phyloP scores from a whole-genome alignment of 1,140 invertebrate species.

The Hycleus phaleratus region DNA sequence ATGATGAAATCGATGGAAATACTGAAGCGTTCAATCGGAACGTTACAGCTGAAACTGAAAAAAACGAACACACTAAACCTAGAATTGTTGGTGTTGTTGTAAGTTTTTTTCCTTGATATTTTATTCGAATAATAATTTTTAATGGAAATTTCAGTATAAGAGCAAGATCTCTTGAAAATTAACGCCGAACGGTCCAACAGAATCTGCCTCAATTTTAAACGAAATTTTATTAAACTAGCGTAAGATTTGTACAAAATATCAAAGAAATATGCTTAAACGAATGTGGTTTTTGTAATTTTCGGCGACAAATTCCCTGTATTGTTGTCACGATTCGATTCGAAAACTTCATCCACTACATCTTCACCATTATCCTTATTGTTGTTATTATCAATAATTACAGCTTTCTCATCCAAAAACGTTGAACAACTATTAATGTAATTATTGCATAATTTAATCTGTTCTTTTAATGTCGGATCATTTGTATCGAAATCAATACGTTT shows the following conservation, averaged over 20 bases:
- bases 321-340: too few species aligned
- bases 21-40: not conserved
- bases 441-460: conserved; percentile 19
- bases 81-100: conserved; percentile 27
- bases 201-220: too few species aligned
- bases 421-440: conserved; percentile 27
- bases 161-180: too few species aligned
- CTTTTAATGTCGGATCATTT: conserved; percentile 15
- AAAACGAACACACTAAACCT: conserved; percentile 9
- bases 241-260: too few species aligned
- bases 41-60: not conserved
- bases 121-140: too few species aligned
- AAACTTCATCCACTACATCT: not conserved
- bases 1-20: not conserved
- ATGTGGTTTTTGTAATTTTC: too few species aligned
- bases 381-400: conserved; percentile 11
- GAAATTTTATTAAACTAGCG: too few species aligned
- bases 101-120: conserved; percentile 7
- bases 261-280: too few species aligned
- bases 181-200: too few species aligned
- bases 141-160: too few species aligned
- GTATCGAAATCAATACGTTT: not conserved
- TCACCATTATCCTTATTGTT: conserved; percentile 19
- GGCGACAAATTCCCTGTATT: too few species aligned
- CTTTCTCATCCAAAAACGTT: conserved; percentile 27